These are phyloP conservation scores for Propithecus deckenii DNA, from an alignment of 2,797 vertebrate genomes.

Conservation along the genomic window DNA sequence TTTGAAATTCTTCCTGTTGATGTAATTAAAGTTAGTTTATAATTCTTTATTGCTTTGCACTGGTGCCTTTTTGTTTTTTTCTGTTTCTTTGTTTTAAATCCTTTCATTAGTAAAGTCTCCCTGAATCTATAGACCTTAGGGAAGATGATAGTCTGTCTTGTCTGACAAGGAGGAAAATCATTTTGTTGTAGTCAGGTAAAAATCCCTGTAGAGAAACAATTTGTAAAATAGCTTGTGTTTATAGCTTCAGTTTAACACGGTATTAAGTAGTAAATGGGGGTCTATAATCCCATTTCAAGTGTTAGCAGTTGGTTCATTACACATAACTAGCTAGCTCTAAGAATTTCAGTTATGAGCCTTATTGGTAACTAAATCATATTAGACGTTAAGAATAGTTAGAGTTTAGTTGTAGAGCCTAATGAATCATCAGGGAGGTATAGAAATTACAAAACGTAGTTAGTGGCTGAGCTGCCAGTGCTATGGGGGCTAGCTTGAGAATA, in stretches of 20 bases:
- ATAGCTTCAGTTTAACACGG: not conserved
- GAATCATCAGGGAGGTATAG: not conserved
- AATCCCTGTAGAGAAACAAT: slow-evolving; percentile 5
- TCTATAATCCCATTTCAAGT: not conserved
- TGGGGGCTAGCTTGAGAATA: not conserved
- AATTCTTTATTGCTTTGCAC: slow-evolving; percentile 63
- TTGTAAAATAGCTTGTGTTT: not conserved
- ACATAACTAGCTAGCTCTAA: not conserved
- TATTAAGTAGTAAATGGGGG: not conserved
- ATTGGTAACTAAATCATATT: not conserved
- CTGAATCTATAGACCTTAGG: not conserved
- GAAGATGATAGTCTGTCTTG: not conserved
- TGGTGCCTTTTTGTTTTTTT: slow-evolving; percentile 44
- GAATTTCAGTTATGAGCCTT: not conserved
- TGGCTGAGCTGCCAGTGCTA: not conserved
- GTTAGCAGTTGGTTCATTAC: not conserved
- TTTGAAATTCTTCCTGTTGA: slow-evolving; percentile 66
- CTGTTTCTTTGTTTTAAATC: not conserved
- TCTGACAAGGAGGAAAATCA: not conserved
- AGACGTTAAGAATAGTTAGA: not conserved
- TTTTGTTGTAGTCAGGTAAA: not conserved
- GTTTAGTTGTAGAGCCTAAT: not conserved
- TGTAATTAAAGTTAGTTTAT: slow-evolving; percentile 74
- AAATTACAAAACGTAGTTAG: not conserved
- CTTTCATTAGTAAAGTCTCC: not conserved